Base-by-base conservation (phyloP, 23 tunicate species). In the Trididemnum miniatum region DNA sequence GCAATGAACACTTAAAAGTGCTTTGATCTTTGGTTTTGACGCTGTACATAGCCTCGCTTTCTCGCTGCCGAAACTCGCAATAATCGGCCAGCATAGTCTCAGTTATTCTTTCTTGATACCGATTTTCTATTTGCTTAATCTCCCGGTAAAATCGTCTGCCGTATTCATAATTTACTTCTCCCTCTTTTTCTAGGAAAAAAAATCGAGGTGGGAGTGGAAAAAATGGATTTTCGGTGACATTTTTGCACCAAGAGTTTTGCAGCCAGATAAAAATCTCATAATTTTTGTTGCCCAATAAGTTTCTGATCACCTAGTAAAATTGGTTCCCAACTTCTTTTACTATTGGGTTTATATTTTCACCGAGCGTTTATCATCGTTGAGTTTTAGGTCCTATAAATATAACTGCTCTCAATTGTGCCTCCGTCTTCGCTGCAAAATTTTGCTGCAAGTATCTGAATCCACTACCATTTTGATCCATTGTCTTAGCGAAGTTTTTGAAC, bases 401-500 rank as follows among this genome's bases (percentile, higher is more conserved):
- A 73, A 26, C 79, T 73, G 79, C 59, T 73, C 38, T 57, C 79
- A 73, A 71, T 38, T 36, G 54, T 18, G 28, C 71, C 18, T 52
- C 30, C 3, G 27, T 12, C 36, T 30, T 31, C 0, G 71, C 37
- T 31, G 9, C 20, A 1, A 78, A 78, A 37, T 52, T 59, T 59
- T 31, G 71, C 57, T 78, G 67, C 71, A 78, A 0, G 49, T 78
- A 29, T 37, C 30, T 54, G 57, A 78, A 78, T 78, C 39, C 82
- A 0, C 57, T 52, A 32, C 71, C 82, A 32, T 57, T 44, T 78
- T 59, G 31, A 44, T 59, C 82, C 59, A 39, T 73, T 32, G 38
- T 27, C 31, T 78, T 78, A 12, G 57, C 82, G 0, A 78, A 78
- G 71, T 52, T 78, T 76, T 73, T 73, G 3, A 40, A 37, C 26